These are phyloP conservation scores for Calephelis virginiensis DNA, from an alignment of 1,140 invertebrate genomes.

Conservation along the genomic window DNA sequence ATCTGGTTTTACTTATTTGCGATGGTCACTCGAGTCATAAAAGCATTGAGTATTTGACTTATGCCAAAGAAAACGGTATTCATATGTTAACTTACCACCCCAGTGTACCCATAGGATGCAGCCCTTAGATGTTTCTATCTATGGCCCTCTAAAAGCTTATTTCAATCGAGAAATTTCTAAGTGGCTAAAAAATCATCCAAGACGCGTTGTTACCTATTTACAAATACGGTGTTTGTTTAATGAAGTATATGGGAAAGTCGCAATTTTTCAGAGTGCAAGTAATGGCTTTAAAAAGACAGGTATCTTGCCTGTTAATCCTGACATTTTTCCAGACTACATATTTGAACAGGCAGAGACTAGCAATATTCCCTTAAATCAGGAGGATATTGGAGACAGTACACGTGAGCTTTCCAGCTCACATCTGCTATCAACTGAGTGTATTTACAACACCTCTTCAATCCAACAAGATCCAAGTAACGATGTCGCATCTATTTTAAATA, in stretches of 20 bases:
- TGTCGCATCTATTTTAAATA: conserved; percentile 5
- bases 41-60: conserved; percentile 27
- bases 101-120: conserved; percentile 47
- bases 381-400: conserved; percentile 1
- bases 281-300: conserved; percentile 15
- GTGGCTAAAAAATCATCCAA: conserved; percentile 44
- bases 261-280: conserved; percentile 39
- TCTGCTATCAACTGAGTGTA: conserved; percentile 8
- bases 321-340: conserved; percentile 1
- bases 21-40: conserved; percentile 33
- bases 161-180: conserved; percentile 30
- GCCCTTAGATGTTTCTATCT: conserved; percentile 38
- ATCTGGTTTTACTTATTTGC: conserved; percentile 27
- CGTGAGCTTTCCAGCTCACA: conserved; percentile 6
- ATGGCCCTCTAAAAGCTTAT: conserved; percentile 28
- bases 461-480: conserved; percentile 7
- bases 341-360: conserved; percentile 19
- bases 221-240: conserved; percentile 48
- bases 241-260: conserved; percentile 47
- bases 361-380: conserved; percentile 18
- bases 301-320: not conserved
- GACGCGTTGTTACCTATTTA: conserved; percentile 41
- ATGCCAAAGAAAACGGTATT: conserved; percentile 46
- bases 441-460: conserved; percentile 10
- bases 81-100: conserved; percentile 43